Percentiles rank a stretch among this genome's conserved stretches.
Conservation (phyloP, 2,113 vertebrate species). For the Bolborhynchus lineola region DNA sequence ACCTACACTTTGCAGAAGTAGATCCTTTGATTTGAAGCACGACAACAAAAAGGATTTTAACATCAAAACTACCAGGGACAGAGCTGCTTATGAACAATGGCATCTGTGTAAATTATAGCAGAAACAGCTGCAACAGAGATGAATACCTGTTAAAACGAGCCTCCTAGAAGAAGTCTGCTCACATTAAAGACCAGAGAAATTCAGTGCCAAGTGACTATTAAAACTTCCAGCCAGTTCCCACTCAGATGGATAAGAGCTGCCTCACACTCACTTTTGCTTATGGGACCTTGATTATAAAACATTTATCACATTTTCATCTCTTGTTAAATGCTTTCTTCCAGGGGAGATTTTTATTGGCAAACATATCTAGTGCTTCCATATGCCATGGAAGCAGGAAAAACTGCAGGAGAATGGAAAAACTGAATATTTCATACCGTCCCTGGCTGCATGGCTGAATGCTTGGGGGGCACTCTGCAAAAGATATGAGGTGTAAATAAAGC, state of each 20-base stretch:
- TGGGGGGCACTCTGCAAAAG: not conserved
- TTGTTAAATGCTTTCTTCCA: slow-evolving; percentile 35
- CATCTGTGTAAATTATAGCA: slow-evolving; percentile 5
- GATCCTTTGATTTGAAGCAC: slow-evolving; percentile 8
- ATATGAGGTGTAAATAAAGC: not conserved
- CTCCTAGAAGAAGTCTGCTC: not conserved
- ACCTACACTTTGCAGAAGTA: not conserved
- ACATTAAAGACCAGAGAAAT: slow-evolving; percentile 11
- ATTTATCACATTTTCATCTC: slow-evolving; percentile 41
- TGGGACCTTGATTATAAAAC: slow-evolving; percentile 20
- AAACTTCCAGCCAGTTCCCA: not conserved
- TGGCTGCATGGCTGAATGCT: not conserved
- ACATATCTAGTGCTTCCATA: not conserved
- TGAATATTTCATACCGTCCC: slow-evolving; percentile 7
- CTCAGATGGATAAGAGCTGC: not conserved
- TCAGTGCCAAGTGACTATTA: not conserved
- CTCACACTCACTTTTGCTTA: not conserved
- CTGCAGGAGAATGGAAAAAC: not conserved
- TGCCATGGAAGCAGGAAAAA: slow-evolving; percentile 4
- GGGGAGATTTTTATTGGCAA: slow-evolving; percentile 26
- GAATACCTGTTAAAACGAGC: not conserved
- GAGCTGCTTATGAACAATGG: not conserved
- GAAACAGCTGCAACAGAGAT: slow-evolving; percentile 30
- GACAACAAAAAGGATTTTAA: slow-evolving; percentile 14
- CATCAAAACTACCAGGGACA: not conserved